Base-by-base conservation (phyloP, 2,797 vertebrate genomes). In the Pelodytes ibericus region DNA sequence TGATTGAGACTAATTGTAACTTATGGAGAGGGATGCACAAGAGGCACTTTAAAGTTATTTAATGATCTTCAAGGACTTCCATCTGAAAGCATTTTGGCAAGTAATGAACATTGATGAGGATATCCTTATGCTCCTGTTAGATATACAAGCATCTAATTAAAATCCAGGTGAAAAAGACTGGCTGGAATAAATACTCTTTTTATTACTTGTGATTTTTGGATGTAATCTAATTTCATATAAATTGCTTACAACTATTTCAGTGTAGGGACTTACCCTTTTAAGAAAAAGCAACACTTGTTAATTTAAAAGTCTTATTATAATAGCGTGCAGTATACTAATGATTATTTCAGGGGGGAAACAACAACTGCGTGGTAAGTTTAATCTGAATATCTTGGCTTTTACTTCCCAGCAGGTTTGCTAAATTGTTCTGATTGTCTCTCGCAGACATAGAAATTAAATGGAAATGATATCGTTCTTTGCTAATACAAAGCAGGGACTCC, bases 351-450 rank as follows among this genome's bases (percentile, higher is more conserved):
- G 16, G n/a, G 22, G 6, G 53, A 47, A 20, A 9, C 33, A 70
- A 70, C 15, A 72, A 68, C 59, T 61, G 36, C 56, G 27, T 72
- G 66, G 70, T 59, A 60, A 29, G 70, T 60, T 73, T 68, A 72
- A 72, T 78, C 44, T 73, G 70, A 78, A 78, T 68, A 68, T 78
- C 57, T 71, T 72, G 70, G 70, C 56, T 72, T 78, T 78, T 68
- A 56, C 70, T 72, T 78, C 70, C 26, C 76, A 78, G 76, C 76
- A 78, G 70, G 70, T 68, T 78, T 67, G 31, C 63, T 78, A 73
- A 78, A 78, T 78, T 78, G 70, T 53, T 78, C 76, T 78, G 76
- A 78, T 78, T 78, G 76, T 78, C 76, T 78, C 76, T 78, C 36
- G 56, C 70, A 78, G 76, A 73, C 76, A 68, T 71, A 65, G 63